Conservation (phyloP, 1,140 invertebrate species). For the Scylla paramamosain region DNA sequence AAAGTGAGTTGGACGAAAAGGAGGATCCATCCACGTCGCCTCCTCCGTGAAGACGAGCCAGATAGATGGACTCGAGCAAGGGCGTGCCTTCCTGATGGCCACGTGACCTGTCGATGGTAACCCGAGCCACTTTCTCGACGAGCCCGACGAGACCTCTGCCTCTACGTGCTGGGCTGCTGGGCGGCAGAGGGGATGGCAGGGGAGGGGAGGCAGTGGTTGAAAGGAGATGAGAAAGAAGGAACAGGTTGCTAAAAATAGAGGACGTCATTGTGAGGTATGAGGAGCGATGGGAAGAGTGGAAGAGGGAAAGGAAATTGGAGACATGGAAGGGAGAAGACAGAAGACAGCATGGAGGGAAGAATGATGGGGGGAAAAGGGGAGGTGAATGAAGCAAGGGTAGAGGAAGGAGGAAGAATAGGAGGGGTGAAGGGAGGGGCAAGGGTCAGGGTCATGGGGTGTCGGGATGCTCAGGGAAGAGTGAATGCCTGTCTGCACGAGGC, state of each 20-base stretch:
- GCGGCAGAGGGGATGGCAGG: not conserved
- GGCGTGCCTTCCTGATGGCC: not conserved
- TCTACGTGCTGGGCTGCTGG: not conserved
- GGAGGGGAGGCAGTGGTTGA: not conserved
- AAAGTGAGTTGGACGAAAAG: not conserved
- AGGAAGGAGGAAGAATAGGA: not conserved
- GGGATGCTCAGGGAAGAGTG: not conserved
- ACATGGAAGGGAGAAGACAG: not conserved
- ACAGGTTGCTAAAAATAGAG: not conserved
- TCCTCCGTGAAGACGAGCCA: not conserved
- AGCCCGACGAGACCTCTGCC: not conserved
- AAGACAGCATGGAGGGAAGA: not conserved
- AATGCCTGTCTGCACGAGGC: not conserved
- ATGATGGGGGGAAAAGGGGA: not conserved
- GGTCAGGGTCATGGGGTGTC: not conserved
- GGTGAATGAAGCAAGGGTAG: not conserved
- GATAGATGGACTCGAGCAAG: not conserved
- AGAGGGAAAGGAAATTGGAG: not conserved
- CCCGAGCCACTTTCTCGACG: not conserved
- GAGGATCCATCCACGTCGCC: not conserved
- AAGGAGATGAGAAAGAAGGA: not conserved
- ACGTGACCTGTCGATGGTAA: not conserved
- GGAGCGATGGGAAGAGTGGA: not conserved
- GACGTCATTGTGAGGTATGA: not conserved
- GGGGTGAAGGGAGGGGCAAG: not conserved